These are phyloP conservation scores for Brachionus asplanchnoidis DNA, from an alignment of 1,140 invertebrate species.

Conservation along the genomic window DNA sequence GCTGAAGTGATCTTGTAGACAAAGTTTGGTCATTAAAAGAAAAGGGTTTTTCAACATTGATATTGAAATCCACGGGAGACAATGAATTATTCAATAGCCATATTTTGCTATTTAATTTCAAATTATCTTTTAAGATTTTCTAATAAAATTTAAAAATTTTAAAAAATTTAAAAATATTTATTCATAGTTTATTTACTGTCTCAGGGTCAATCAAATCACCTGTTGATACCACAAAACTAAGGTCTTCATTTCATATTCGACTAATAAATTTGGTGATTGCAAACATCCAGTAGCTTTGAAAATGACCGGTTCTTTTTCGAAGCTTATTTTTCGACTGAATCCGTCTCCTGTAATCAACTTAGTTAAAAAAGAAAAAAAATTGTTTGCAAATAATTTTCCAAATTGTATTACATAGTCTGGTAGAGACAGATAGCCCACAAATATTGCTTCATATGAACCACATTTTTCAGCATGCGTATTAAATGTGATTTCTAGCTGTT, in stretches of 20 bases:
- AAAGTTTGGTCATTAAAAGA: background rate
- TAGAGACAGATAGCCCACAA: conserved; percentile 11
- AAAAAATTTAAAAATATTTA: background rate
- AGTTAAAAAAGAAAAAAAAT: background rate
- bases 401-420: background rate
- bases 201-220: conserved; percentile 9
- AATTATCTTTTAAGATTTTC: background rate
- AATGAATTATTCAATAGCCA: background rate
- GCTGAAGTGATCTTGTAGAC: background rate
- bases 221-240: background rate
- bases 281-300: conserved; percentile 23
- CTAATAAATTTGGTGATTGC: background rate
- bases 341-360: background rate
- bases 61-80: background rate
- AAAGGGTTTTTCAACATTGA: background rate
- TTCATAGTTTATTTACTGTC: background rate
- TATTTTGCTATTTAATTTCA: background rate
- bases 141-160: background rate
- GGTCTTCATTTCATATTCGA: conserved; percentile 36
- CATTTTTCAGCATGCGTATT: background rate
- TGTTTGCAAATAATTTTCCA: background rate
- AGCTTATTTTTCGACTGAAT: conserved; percentile 1
- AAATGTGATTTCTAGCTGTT: background rate
- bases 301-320: background rate
- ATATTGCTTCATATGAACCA: conserved; percentile 9